Evolutionary conservation across 2,797 vertebrate genomes (phyloP), one percentile per base, ranked within the genome.

Genomic region (Catostomus latipinnis): DNA sequence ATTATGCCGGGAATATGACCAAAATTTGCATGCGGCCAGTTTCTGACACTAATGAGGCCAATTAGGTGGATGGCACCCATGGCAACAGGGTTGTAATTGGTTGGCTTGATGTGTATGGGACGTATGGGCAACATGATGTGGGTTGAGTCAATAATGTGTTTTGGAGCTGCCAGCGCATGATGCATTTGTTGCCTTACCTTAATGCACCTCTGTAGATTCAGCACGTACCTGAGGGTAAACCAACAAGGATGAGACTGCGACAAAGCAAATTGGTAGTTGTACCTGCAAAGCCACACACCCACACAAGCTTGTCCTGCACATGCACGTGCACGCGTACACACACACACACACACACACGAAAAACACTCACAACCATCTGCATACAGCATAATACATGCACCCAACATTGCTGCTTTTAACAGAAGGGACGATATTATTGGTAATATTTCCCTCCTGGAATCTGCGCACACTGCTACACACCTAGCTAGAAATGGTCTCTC

Each of bases 61-160:
- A 94, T 93, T 91, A 90, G 84, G 80, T 46, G 78, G 83, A 88
- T 34, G 82, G 85, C 78, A 85, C 86, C 90, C 91, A 90, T 91
- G 91, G 91, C 91, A 94, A 93, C 92, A 92, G 90, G 85, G 87
- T 82, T 88, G 85, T 87, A 87, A 91, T 89, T 91, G 92, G 90
- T 87, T 85, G 88, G 61, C 78, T 86, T 86, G 73, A 73, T 86
- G 58, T 22, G 81, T 88, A 83, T 14, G 73, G 67, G 83, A 85
- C 80, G 80, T 80, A 84, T 86, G 87, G 84, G 83, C 88, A 85
- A 87, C 83, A 83, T 81, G 89, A 89, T 87, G 87, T 84, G 78
- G 85, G 86, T 75, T 62, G 79, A 73, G 71, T 43, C 79, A 78
- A 78, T 74, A 81, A 54, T 16, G 58, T 71, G 54, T 54, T 67